A percentile compares a stretch with the other conserved stretches of the same genome.
Conservation (phyloP, 2,888 invertebrate species). For the Sclerodermus sp. region DNA sequence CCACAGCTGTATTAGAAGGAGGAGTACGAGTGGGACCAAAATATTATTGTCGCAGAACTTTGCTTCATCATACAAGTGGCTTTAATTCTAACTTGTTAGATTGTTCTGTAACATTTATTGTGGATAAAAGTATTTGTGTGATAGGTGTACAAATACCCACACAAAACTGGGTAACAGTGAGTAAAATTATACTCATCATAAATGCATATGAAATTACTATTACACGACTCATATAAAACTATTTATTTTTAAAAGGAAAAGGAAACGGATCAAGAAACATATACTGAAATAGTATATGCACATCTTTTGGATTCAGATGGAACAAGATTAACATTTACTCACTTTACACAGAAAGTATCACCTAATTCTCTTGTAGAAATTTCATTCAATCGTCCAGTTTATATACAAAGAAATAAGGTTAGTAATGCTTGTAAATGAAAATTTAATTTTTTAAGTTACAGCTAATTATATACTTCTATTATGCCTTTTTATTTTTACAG, state of each 20-base stretch:
- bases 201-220: no score
- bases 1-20: constrained; percentile 14
- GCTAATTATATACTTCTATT: no score
- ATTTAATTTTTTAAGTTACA: constrained; percentile 14
- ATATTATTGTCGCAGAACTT: constrained; percentile 71
- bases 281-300: constrained; percentile 80
- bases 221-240: no score
- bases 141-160: constrained; percentile 77
- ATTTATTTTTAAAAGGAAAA: no score
- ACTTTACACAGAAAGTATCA: constrained; percentile 77
- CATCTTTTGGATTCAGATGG: constrained; percentile 80
- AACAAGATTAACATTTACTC: constrained; percentile 78
- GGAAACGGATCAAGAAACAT: constrained; percentile 50
- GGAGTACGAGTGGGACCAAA: constrained; percentile 52
- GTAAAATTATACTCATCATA: neutral
- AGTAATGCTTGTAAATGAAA: constrained; percentile 26
- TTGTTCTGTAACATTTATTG: constrained; percentile 78
- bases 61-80: constrained; percentile 71
- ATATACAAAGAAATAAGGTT: constrained; percentile 74
- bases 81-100: constrained; percentile 76
- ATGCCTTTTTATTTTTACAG: constrained; percentile 59
- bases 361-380: constrained; percentile 76
- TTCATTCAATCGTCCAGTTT: constrained; percentile 78
- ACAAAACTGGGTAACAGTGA: constrained; percentile 63
- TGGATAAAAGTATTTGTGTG: constrained; percentile 78